Evolutionary conservation across 2,888 invertebrate species (phyloP).

Genomic region (Escarpia spicata): DNA sequence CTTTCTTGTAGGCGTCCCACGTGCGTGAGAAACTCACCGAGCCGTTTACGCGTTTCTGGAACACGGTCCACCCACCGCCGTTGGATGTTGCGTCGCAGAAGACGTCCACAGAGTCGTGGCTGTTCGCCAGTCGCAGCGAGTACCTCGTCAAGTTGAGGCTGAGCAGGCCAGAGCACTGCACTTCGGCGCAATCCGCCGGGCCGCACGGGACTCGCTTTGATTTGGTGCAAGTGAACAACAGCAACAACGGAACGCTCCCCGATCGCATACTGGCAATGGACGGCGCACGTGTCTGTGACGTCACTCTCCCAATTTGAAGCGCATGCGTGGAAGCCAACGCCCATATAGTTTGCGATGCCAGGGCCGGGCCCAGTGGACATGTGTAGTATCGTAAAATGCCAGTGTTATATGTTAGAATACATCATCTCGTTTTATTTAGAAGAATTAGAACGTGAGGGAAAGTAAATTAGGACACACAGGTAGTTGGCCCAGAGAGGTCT

Average conservation of each 20-base stretch:
- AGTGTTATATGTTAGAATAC: too few relatives aligned
- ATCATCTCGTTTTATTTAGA: too few relatives aligned
- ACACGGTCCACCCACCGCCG: neutral
- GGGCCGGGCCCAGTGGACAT: too few relatives aligned
- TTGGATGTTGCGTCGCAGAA: neutral
- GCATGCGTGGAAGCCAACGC: neutral
- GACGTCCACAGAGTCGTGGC: neutral
- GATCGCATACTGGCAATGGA: neutral
- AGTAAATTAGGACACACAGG: too few relatives aligned
- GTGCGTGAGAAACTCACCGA: neutral
- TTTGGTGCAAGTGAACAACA: neutral
- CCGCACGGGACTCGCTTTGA: neutral
- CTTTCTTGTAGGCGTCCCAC: neutral
- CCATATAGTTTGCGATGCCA: neutral
- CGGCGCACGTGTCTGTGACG: neutral
- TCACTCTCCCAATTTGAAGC: neutral
- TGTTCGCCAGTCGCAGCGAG: neutral
- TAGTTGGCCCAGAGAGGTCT: too few relatives aligned
- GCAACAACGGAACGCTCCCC: neutral
- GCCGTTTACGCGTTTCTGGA: neutral
- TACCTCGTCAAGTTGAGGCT: neutral
- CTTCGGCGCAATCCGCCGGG: neutral
- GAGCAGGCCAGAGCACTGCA: neutral
- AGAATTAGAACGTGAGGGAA: too few relatives aligned
- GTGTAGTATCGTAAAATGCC: too few relatives aligned